These are phyloP conservation scores for Chorisops tibialis DNA, from an alignment of 2,888 invertebrate species.

Conservation along the genomic window DNA sequence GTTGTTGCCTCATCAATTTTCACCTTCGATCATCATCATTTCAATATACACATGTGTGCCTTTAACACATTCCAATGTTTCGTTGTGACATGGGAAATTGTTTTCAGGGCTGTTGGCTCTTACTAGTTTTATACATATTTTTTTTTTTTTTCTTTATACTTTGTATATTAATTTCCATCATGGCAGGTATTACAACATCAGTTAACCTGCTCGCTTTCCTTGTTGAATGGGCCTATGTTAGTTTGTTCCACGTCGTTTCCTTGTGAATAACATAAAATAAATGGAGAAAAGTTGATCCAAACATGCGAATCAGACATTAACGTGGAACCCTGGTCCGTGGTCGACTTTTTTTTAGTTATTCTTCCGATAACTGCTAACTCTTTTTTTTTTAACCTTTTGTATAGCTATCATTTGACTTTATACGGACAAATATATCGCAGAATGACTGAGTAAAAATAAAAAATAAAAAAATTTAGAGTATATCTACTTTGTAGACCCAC, in stretches of 20 bases:
- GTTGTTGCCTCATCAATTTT: no score
- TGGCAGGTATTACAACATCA: no score
- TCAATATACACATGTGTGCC: no score
- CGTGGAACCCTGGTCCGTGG: slow-evolving; percentile 42
- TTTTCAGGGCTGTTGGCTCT: no score
- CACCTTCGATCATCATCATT: no score
- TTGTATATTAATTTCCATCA: no score
- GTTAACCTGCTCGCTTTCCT: no score
- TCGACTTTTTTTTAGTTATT: not conserved
- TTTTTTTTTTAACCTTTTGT: slow-evolving; percentile 3
- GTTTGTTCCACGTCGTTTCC: slow-evolving; percentile 25
- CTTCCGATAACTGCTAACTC: slow-evolving; percentile 12
- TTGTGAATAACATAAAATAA: slow-evolving; percentile 22
- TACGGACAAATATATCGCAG: not conserved
- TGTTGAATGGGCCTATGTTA: not conserved
- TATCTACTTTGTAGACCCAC: no score
- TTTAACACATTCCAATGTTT: no score
- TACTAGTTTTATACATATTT: no score
- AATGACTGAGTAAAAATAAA: not conserved
- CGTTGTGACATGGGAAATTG: no score
- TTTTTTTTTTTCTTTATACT: no score
- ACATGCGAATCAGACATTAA: slow-evolving; percentile 50
- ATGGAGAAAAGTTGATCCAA: slow-evolving; percentile 31
- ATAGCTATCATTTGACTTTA: not conserved
- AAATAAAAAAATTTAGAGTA: not conserved